phyloP scores from a whole-genome alignment of 1,140 invertebrate species.

The Dendroctonus valens region DNA sequence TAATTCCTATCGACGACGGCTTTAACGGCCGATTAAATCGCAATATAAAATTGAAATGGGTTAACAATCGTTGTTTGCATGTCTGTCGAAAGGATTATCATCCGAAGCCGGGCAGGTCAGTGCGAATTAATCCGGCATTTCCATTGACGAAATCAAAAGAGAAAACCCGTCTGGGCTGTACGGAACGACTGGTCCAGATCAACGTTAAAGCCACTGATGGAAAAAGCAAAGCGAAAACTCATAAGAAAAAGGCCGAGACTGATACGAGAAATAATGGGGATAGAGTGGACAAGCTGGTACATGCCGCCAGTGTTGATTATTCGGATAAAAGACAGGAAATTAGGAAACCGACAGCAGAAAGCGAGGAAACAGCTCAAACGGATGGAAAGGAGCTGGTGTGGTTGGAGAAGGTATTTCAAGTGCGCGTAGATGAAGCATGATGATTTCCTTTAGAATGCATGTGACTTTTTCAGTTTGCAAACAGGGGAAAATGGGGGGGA shows the following conservation, averaged over 20 bases:
- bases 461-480: too few species aligned
- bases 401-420: too few species aligned
- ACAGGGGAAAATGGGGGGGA: too few species aligned
- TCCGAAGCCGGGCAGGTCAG: constrained; percentile 37
- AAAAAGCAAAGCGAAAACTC: constrained; percentile 13
- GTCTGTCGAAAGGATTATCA: constrained; percentile 14
- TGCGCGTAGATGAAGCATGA: too few species aligned
- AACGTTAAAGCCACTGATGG: constrained; percentile 26
- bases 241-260: constrained; percentile 16
- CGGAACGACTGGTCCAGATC: constrained; percentile 25
- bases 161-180: constrained; percentile 5
- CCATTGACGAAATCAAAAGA: background rate
- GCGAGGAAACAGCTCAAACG: background rate
- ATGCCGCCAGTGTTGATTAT: background rate
- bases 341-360: constrained; percentile 4
- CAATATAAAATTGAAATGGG: too few species aligned
- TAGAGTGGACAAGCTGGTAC: constrained; percentile 11
- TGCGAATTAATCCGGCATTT: constrained; percentile 30
- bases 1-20: too few species aligned
- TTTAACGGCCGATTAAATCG: too few species aligned
- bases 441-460: too few species aligned
- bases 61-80: too few species aligned
- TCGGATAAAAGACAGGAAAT: background rate
- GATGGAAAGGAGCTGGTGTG: background rate
- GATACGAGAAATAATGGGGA: background rate